Percentiles rank a stretch among this genome's conserved stretches.
phyloP scores from a whole-genome alignment of 2,797 vertebrate genomes.

The Aythya fuligula region DNA sequence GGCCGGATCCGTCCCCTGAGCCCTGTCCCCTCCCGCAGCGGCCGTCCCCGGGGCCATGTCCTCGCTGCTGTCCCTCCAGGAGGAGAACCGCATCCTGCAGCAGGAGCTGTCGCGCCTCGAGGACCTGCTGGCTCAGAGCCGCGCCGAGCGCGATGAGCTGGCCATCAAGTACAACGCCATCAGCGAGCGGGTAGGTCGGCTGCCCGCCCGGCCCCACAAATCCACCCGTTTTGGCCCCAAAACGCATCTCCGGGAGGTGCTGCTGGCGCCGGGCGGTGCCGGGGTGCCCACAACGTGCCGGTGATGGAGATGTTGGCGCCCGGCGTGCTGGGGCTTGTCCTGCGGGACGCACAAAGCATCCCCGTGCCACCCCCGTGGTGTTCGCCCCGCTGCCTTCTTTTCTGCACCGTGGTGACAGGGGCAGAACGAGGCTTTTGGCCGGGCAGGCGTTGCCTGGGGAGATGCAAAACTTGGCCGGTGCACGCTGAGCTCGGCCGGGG shows the following conservation, averaged over 20 bases:
- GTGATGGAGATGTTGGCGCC: fast-evolving
- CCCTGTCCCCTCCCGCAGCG: background rate
- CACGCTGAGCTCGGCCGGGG: too few species aligned
- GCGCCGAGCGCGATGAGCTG: constrained; percentile 92
- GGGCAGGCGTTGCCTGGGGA: background rate
- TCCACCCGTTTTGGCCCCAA: fast-evolving
- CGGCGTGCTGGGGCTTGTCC: constrained; percentile 32
- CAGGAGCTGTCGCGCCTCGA: constrained; percentile 91
- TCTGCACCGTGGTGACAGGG: background rate
- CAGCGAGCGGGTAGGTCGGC: constrained; percentile 88
- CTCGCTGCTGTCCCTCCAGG: constrained; percentile 89
- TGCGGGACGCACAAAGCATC: fast-evolving
- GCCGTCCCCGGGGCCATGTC: constrained; percentile 83
- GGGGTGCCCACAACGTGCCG: fast-evolving
- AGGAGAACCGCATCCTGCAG: constrained; percentile 92
- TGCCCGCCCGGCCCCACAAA: background rate
- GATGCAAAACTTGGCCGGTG: background rate
- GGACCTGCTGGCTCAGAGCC: constrained; percentile 93
- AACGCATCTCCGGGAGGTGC: background rate
- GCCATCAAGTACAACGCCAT: constrained; percentile 93
- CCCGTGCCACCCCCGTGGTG: fast-evolving
- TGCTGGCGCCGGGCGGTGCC: fast-evolving
- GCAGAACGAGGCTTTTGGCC: background rate
- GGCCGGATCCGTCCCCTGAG: background rate
- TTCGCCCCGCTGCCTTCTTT: background rate